Evolutionary conservation across 1,140 invertebrate species (phyloP).

Genomic region (Steinernema feltiae): DNA sequence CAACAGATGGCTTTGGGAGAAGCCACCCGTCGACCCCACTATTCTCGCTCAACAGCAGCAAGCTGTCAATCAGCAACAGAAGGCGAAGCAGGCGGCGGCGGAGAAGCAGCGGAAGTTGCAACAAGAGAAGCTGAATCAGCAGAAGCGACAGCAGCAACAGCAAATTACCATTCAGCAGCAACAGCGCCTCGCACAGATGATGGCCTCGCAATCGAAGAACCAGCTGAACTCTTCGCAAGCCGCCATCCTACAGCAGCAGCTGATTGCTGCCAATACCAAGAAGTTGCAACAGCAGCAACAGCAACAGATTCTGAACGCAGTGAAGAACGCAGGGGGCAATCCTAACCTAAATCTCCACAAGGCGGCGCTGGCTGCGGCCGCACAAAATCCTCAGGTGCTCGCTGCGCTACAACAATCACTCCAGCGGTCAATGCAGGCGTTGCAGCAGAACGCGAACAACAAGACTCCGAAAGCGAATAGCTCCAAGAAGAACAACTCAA

Average conservation of each 20-base stretch:
- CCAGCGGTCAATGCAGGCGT: neutral
- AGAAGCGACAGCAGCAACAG: neutral
- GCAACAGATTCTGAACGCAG: slow-evolving; percentile 15
- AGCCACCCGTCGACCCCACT: slow-evolving; percentile 31
- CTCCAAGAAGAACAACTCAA: slow-evolving; percentile 18
- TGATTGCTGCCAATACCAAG: slow-evolving; percentile 1
- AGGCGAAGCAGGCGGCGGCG: neutral
- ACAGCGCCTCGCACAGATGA: slow-evolving; percentile 9
- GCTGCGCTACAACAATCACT: neutral
- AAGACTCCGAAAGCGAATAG: slow-evolving; percentile 15
- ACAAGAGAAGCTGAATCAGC: slow-evolving; percentile 8
- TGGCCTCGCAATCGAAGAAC: slow-evolving; percentile 5
- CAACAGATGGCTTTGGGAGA: slow-evolving; percentile 37
- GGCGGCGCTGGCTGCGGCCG: neutral
- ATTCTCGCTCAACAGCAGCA: slow-evolving; percentile 32
- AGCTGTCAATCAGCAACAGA: slow-evolving; percentile 28
- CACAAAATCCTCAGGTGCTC: neutral
- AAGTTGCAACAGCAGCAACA: slow-evolving; percentile 27
- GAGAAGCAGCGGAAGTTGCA: slow-evolving; percentile 21
- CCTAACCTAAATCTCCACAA: neutral
- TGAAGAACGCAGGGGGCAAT: slow-evolving; percentile 8
- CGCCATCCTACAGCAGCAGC: slow-evolving; percentile 17
- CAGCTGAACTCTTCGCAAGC: neutral
- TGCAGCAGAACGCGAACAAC: slow-evolving; percentile 17
- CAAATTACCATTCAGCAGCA: slow-evolving; percentile 12